Evolutionary conservation across 2,113 vertebrate genomes (phyloP).

Genomic region (Carlito syrichta): DNA sequence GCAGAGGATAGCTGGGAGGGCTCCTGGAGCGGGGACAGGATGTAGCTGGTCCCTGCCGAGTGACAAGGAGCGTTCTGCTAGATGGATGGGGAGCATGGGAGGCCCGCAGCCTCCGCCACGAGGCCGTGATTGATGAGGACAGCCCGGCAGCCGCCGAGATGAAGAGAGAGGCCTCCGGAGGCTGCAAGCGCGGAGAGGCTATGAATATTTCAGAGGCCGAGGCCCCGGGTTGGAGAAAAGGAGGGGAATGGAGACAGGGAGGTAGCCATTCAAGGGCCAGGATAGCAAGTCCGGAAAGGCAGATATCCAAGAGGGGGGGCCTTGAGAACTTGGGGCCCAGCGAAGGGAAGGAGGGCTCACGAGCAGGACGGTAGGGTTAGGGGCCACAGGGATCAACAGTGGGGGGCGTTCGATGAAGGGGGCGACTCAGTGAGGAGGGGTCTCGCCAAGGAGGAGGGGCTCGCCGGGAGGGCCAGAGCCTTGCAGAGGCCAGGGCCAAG

Average conservation of each 20-base stretch:
- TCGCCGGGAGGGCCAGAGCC: not conserved
- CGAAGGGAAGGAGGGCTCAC: not conserved
- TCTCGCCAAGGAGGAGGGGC: not conserved
- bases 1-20: not conserved
- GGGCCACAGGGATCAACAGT: not conserved
- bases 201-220: slow-evolving; percentile 58
- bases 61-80: not conserved
- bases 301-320: too few species aligned
- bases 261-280: not conserved
- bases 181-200: not conserved
- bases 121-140: slow-evolving; percentile 13
- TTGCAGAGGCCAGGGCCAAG: not conserved
- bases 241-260: not conserved
- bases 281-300: not conserved
- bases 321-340: not conserved
- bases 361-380: not conserved
- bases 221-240: not conserved
- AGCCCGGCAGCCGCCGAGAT: not conserved
- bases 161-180: slow-evolving; percentile 12
- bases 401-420: too few species aligned
- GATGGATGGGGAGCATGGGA: not conserved
- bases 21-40: not conserved
- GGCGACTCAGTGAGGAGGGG: not conserved
- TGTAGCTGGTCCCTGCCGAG: not conserved
- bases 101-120: not conserved